phyloP scores from a whole-genome alignment of 2,888 invertebrate genomes.

The Endotricha flammealis region DNA sequence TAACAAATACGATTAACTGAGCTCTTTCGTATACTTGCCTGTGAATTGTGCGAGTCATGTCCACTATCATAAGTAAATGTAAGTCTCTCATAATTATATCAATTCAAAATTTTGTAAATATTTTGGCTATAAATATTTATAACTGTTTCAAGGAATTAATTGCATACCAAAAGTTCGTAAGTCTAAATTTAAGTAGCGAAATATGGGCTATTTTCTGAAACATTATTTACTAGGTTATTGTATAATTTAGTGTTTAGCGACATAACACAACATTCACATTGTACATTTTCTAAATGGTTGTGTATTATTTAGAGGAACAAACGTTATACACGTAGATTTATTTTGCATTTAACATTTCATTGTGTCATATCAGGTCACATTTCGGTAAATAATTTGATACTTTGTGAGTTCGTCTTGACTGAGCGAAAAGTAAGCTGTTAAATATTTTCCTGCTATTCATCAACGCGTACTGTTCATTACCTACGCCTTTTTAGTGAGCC shows the following conservation, averaged over 20 bases:
- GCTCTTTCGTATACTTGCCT: slow-evolving; percentile 35
- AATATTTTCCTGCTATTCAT: no score
- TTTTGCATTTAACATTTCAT: slow-evolving; percentile 51
- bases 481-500: no score
- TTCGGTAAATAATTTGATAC: no score
- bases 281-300: slow-evolving; percentile 47
- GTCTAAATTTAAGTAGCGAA: slow-evolving; percentile 39
- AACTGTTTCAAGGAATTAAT: slow-evolving; percentile 35
- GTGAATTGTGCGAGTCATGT: slow-evolving; percentile 48
- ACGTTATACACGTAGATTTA: slow-evolving; percentile 36
- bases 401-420: no score
- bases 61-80: slow-evolving; percentile 49
- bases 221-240: slow-evolving; percentile 35
- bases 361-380: slow-evolving; percentile 9
- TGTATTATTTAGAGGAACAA: slow-evolving; percentile 47
- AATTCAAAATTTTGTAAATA: slow-evolving; percentile 44
- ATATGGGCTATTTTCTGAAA: slow-evolving; percentile 51
- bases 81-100: slow-evolving; percentile 23
- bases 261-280: slow-evolving; percentile 24
- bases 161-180: slow-evolving; percentile 47
- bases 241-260: slow-evolving; percentile 32
- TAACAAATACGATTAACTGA: slow-evolving; percentile 11
- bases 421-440: no score
- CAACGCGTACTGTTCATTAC: no score
- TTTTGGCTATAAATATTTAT: slow-evolving; percentile 37